Percentiles rank a stretch among this genome's conserved stretches.
phyloP scores from a whole-genome alignment of 2,113 vertebrate species.

The Arvicanthis niloticus region DNA sequence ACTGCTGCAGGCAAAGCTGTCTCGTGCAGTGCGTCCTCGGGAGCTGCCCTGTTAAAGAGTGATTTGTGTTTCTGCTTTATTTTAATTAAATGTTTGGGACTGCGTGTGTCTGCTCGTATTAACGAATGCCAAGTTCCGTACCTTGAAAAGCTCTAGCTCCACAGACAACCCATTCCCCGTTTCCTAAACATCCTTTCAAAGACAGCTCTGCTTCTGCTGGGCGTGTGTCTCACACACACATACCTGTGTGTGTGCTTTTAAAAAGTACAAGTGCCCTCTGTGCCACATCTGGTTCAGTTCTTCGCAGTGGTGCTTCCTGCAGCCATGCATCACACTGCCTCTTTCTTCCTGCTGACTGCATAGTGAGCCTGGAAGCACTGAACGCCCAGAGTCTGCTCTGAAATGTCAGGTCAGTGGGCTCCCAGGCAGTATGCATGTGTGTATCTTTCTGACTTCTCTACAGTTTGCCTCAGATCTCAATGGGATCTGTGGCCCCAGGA shows the following conservation, averaged over 20 bases:
- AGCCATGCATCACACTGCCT: neutral
- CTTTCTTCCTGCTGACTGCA: neutral
- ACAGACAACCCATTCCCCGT: neutral
- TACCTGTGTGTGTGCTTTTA: neutral
- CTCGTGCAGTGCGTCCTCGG: neutral
- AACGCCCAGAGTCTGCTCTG: neutral
- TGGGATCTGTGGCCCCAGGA: neutral
- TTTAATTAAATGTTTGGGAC: neutral
- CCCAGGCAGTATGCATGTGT: neutral
- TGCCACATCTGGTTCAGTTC: neutral
- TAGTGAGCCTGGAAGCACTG: neutral
- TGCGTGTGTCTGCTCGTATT: neutral
- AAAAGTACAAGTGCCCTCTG: neutral
- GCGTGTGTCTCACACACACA: too few relatives aligned
- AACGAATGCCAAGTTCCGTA: neutral
- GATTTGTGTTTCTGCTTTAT: neutral
- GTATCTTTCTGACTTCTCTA: neutral
- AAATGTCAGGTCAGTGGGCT: neutral
- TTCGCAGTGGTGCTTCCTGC: neutral
- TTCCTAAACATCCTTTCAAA: neutral
- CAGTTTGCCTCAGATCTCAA: neutral
- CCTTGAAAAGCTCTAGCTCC: neutral
- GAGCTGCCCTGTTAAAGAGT: neutral
- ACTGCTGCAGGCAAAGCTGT: neutral
- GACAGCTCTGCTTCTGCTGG: neutral